These are phyloP conservation scores for Antheraea yamamai DNA, from an alignment of 2,888 invertebrate genomes.

Conservation along the genomic window DNA sequence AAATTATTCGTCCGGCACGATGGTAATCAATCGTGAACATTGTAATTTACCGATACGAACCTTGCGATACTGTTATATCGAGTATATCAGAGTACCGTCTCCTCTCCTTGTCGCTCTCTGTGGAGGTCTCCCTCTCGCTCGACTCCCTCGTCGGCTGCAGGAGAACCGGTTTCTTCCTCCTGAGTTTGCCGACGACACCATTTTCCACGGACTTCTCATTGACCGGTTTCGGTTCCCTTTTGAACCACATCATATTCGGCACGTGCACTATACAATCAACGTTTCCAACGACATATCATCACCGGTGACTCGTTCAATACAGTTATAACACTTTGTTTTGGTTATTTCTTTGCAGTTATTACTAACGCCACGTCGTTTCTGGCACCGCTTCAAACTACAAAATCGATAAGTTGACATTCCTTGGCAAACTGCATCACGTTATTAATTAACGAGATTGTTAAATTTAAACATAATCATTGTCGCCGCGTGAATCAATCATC, in stretches of 20 bases:
- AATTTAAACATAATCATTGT: neutral
- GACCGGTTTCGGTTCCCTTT: conserved; percentile 69
- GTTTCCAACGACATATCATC: conserved; percentile 23
- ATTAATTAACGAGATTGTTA: conserved; percentile 3
- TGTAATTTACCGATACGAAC: conserved; percentile 44
- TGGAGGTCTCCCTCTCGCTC: conserved; percentile 74
- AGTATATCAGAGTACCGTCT: conserved; percentile 74
- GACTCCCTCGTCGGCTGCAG: conserved; percentile 72
- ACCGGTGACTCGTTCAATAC: neutral
- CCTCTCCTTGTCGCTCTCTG: conserved; percentile 74
- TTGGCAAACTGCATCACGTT: conserved; percentile 4
- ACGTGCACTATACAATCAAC: conserved; percentile 37
- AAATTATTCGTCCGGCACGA: conserved; percentile 30
- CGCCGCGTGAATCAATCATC: conserved; percentile 1
- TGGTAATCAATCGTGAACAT: neutral
- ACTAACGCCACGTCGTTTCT: neutral
- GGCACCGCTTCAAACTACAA: neutral
- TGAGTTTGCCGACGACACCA: conserved; percentile 64
- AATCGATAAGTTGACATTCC: conserved; percentile 5
- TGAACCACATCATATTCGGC: conserved; percentile 75
- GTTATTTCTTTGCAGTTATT: neutral
- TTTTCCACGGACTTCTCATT: conserved; percentile 64
- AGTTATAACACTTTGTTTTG: conserved; percentile 25
- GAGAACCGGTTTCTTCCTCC: conserved; percentile 67
- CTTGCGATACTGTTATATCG: conserved; percentile 71